Percentiles rank a stretch among this genome's conserved stretches.
Evolutionary conservation across 2,113 vertebrate species (phyloP).

Genomic region (Phycodurus eques): DNA sequence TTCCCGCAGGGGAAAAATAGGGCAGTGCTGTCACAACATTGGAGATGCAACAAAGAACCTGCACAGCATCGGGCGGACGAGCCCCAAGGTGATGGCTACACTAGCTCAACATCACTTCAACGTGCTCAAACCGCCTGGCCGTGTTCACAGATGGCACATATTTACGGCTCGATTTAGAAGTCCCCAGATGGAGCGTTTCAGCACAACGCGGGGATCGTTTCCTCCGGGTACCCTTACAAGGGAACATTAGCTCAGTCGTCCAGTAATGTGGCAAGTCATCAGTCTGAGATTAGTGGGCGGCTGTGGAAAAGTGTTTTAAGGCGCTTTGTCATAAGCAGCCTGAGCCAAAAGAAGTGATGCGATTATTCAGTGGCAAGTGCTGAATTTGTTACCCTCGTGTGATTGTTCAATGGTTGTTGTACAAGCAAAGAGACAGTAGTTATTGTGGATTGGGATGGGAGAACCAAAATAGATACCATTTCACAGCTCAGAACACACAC

Average conservation of each 20-base stretch:
- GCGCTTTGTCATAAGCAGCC: slow-evolving; percentile 20
- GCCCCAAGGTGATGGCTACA: slow-evolving; percentile 20
- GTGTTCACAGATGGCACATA: slow-evolving; percentile 27
- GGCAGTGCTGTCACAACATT: slow-evolving; percentile 29
- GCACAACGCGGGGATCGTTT: slow-evolving; percentile 15
- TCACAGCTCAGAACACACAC: not conserved
- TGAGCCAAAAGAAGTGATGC: not conserved
- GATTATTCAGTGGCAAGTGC: slow-evolving; percentile 30
- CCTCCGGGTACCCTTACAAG: slow-evolving; percentile 16
- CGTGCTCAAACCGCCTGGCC: slow-evolving; percentile 26
- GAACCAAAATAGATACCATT: not conserved
- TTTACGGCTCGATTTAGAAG: slow-evolving; percentile 32
- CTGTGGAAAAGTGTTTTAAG: slow-evolving; percentile 10
- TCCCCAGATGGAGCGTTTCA: slow-evolving; percentile 31
- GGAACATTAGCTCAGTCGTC: slow-evolving; percentile 12
- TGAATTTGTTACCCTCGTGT: not conserved
- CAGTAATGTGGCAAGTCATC: slow-evolving; percentile 24
- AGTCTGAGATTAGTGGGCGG: slow-evolving; percentile 4
- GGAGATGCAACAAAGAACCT: slow-evolving; percentile 17
- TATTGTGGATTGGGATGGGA: too few relatives aligned
- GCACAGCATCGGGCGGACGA: slow-evolving; percentile 1
- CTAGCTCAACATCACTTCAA: slow-evolving; percentile 8
- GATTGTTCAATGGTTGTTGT: not conserved
- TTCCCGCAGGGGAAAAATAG: slow-evolving; percentile 40
- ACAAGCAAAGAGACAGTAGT: not conserved